Evolutionary conservation across 2,113 vertebrate genomes (phyloP).

Genomic region (Tamias sibiricus): DNA sequence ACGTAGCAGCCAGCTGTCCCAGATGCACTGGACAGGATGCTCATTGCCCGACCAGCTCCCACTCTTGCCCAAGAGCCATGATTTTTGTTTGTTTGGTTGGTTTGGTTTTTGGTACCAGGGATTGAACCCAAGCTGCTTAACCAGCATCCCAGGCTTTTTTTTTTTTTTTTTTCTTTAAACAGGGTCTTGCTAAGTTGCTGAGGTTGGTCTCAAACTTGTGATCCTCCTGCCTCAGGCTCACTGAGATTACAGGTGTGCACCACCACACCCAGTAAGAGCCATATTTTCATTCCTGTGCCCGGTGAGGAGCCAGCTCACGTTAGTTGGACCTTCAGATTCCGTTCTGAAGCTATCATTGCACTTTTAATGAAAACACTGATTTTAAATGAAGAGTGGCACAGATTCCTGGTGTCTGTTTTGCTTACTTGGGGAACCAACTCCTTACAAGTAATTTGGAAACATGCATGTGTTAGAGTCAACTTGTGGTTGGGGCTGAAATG

Average conservation of each 20-base stretch:
- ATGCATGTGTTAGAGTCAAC: not conserved
- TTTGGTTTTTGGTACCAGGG: too few species aligned
- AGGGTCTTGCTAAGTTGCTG: too few species aligned
- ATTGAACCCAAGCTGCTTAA: too few species aligned
- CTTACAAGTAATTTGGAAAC: too few species aligned
- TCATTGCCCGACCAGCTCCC: rapidly evolving
- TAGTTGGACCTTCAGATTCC: not conserved
- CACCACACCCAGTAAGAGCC: too few species aligned
- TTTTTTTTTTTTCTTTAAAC: too few species aligned
- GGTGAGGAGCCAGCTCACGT: rapidly evolving
- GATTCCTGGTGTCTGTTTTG: not conserved
- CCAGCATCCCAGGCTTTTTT: too few species aligned
- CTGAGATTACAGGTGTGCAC: too few species aligned
- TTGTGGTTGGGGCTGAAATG: not conserved
- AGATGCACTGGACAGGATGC: rapidly evolving
- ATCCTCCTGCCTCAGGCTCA: too few species aligned
- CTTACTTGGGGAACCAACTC: not conserved
- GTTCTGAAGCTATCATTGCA: not conserved
- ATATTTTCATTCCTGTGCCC: rapidly evolving
- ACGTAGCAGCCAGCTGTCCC: not conserved
- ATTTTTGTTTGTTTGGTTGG: too few species aligned
- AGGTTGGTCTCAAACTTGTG: too few species aligned
- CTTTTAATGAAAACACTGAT: not conserved
- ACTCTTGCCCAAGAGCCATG: rapidly evolving
- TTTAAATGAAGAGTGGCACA: not conserved